Evolutionary conservation across 2,888 invertebrate genomes (phyloP), one percentile per base, ranked within the genome.

Genomic region (Netelia fuscicornis): DNA sequence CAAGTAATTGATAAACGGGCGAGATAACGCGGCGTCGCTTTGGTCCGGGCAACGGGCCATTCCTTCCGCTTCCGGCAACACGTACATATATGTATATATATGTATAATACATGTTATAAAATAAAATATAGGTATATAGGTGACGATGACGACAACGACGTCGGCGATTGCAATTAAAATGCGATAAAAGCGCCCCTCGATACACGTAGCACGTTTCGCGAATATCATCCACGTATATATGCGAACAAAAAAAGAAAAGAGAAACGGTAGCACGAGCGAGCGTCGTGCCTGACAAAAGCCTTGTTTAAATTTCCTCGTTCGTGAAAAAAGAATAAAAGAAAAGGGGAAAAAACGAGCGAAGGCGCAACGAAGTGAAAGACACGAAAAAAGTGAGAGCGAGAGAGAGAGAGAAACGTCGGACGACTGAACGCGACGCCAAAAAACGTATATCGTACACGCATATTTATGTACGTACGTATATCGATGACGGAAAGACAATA

Each of bases 31-130:
- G 58, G 81, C 86, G 81, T 72, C 48, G 72, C 72, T 81, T 60
- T 81, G 88, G 88, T 85, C 86, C 88, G 83, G 83, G 83, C 87
- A 85, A 86, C 85, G 87, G 87, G 83, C 81, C 88, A 91, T 90
- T 89, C 88, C 87, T 90, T 91, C 89, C 90, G 90, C 82, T 91
- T 90, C 86, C 85, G 84, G 79, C 76, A 64, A 25, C 64, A 71
- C 48, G 42, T 42, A 30, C 42, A 11, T 25, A 30, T 23, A n/a
- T 52, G 44, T 37, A 68, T 48, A 76, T 48, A n/a, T 30, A 25
- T 60, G 60, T 20, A 64, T 37, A 72, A 56, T 68, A 64, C 56
- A 65, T 20, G 62, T 37, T 52, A 6, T 23, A 62, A 48, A 64
- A 62, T 58, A 17, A 75, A 75, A 48, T 64, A 65, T 37, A 71